Base-by-base conservation (phyloP, 2,888 invertebrate species). In the Lasioglossum villosulum region DNA sequence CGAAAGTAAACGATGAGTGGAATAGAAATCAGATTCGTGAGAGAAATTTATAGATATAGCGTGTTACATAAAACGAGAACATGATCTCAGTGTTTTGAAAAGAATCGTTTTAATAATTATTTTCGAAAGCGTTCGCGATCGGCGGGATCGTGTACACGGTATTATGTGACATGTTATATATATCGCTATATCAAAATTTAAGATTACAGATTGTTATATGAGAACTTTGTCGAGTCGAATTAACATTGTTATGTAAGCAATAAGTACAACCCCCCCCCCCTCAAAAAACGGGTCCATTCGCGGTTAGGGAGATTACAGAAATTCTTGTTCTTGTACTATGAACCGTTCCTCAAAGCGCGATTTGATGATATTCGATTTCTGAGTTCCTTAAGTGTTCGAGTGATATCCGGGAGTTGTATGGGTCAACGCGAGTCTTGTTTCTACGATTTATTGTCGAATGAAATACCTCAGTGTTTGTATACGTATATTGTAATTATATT, bases 251-350 rank as follows among this genome's bases (percentile, higher is more conserved):
- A 88, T 34, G 42, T 85, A 86, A 56, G 78, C 80, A 76, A 71
- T 77, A 88, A 89, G 83, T 88, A 89, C 83, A 88, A 89, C 86
- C 88, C 89, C 89, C 91, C 66, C 23, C 8, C 45, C 23, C 6
- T 6, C 8, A 66, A 45, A 66, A 85, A 88, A 89, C 83, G 90
- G 90, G 91, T 90, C 90, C 90, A 91, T 76, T 91, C 80, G 83
- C 82, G 83, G 74, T 83, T 39, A 88, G 82, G 72, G 70, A 74
- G 37, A 76, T 74, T 63, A 68, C 77, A 59, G 79, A 73, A 82
- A 79, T 77, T 83, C 72, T 27, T 52, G 52, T 72, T 83, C 83
- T 82, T 72, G 16, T 82, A 82, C 16, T 63, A n/a, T 19, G 75
- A 75, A 63, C 19, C 70, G 73, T 77, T 84, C 48, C 39, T 83